Conservation (phyloP, 1,140 invertebrate species). For the Pseudomyrmex sp. region DNA sequence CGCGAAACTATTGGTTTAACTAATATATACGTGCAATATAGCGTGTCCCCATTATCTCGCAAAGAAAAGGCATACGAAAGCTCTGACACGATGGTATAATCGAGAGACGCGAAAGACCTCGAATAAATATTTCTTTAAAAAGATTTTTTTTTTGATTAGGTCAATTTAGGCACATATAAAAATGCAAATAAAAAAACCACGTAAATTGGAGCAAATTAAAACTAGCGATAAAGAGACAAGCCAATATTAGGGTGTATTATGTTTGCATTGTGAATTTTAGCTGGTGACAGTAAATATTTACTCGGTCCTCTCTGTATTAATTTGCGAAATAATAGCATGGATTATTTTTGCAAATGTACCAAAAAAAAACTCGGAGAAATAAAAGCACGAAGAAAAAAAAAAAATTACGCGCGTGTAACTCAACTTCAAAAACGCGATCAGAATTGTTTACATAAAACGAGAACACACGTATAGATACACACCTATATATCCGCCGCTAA, state of each 20-base stretch:
- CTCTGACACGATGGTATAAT: background rate
- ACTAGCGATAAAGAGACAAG: background rate
- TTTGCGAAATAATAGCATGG: background rate
- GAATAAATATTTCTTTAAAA: slow-evolving; percentile 4
- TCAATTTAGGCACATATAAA: background rate
- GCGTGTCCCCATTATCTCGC: background rate
- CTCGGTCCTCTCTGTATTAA: background rate
- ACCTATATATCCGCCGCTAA: too few species aligned
- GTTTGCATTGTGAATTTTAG: background rate
- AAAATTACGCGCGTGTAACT: background rate
- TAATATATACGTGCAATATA: too few species aligned
- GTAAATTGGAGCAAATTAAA: background rate
- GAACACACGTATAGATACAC: too few species aligned
- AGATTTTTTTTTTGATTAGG: background rate
- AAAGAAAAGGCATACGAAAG: background rate
- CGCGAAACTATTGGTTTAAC: background rate
- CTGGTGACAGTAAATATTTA: background rate
- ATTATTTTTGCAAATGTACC: slow-evolving; percentile 1
- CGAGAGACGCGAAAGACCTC: background rate
- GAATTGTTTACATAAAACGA: too few species aligned
- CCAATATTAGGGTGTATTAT: background rate
- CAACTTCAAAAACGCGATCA: background rate
- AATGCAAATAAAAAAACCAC: background rate
- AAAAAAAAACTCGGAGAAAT: background rate
- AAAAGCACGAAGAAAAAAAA: background rate